phyloP scores from a whole-genome alignment of 2,888 invertebrate species.

The Thysanoteuthis rhombus region DNA sequence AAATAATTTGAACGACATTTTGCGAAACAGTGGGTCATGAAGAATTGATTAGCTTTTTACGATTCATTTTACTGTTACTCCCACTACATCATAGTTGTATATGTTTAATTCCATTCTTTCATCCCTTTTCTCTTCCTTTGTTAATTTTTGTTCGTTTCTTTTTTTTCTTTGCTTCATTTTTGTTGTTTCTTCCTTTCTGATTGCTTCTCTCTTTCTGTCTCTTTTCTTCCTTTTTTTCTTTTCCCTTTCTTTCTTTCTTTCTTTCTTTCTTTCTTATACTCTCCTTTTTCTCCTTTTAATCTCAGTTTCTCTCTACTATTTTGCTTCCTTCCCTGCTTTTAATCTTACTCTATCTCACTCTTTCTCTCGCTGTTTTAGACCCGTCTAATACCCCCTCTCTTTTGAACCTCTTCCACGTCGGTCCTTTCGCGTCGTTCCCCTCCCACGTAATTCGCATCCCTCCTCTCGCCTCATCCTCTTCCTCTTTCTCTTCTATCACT shows the following conservation, averaged over 20 bases:
- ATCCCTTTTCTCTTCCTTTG: background rate
- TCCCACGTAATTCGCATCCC: too few species aligned
- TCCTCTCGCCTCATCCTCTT: background rate
- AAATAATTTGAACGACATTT: too few species aligned
- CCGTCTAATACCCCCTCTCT: background rate
- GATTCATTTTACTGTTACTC: too few species aligned
- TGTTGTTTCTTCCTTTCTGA: background rate
- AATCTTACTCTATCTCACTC: background rate
- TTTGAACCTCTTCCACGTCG: background rate
- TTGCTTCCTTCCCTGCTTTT: background rate
- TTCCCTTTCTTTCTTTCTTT: background rate
- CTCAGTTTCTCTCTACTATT: background rate
- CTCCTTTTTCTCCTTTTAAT: background rate
- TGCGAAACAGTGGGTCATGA: too few species aligned
- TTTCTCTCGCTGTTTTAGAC: background rate
- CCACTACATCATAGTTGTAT: too few species aligned
- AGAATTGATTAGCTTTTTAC: too few species aligned
- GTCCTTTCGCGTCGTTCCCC: too few species aligned
- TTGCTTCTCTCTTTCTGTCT: background rate
- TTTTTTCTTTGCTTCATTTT: background rate
- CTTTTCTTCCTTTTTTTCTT: background rate
- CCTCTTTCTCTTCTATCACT: rapidly evolving
- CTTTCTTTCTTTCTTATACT: background rate
- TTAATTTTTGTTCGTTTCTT: background rate
- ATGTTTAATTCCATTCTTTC: background rate